Evolutionary conservation across 2,888 invertebrate genomes (phyloP), one percentile per base, ranked within the genome.

Genomic region (Troglohyphantes excavatus): DNA sequence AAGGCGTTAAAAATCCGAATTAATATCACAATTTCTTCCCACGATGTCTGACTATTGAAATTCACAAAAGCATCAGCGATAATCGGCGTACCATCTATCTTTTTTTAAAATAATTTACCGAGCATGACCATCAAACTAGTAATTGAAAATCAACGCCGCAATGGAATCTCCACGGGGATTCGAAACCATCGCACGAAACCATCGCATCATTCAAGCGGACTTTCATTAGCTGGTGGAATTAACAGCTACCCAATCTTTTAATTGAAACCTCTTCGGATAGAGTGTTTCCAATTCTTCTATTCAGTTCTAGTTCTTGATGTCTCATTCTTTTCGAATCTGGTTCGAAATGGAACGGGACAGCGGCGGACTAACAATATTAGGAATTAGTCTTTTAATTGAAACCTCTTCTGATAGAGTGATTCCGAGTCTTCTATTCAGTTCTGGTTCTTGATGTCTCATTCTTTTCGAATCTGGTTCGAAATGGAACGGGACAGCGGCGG

Each of bases 201-300:
- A 59, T 21, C 75, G 21, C 27, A 75, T 75, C 75, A 29, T 7
- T 61, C 75, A 75, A 29, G 21, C 9, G 61, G 21, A 59, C 75
- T 75, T 61, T 75, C 33, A 73, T 21, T 21, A 72, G 46, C 72
- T 72, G 72, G 46, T 26, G 21, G 26, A 72, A 72, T 21, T 61
- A 75, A 75, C 75, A 21, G 59, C 75, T 75, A 33, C 21, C 13
- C 29, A 21, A 26, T 65, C 23, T 26, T 65, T 59, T 59, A 33
- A 33, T 33, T 33, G 3, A 3, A 33, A 6, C 59, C 59, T 59
- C 59, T 21, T 17, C n/a, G 26, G 65, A 65, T 23, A 26, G 21
- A 23, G 9, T 26, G 65, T 65, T 23, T 65, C 26, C 21, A 65
- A 23, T 11, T 65, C n/a, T 7, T 6, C 23, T 9, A 65, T 65